phyloP scores from a whole-genome alignment of 2,797 vertebrate species.

The Neostethus bicornis region DNA sequence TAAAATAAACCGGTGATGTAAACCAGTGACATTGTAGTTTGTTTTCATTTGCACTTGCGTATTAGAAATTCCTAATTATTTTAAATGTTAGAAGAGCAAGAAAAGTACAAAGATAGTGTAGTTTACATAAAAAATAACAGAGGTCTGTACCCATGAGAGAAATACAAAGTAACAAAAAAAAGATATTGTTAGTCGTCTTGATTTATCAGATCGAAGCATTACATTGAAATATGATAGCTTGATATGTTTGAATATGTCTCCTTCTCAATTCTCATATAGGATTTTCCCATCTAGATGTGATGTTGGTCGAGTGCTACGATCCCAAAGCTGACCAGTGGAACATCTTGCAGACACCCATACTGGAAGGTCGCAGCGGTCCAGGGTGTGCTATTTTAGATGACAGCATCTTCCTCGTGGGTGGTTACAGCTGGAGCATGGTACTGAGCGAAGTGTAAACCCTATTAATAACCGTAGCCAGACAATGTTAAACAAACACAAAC shows the following conservation, averaged over 20 bases:
- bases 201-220: background rate
- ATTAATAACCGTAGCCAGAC: background rate
- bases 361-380: conserved; percentile 97
- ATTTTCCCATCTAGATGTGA: conserved; percentile 97
- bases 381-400: conserved; percentile 95
- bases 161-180: background rate
- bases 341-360: conserved; percentile 96
- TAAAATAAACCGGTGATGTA: background rate
- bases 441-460: conserved; percentile 12
- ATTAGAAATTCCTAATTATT: conserved; percentile 4
- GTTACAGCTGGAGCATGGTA: conserved; percentile 99
- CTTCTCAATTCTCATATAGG: conserved; percentile 72
- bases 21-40: background rate
- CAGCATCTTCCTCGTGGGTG: conserved; percentile 96
- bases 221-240: background rate
- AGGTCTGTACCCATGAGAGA: background rate
- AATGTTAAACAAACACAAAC: background rate
- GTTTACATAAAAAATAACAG: background rate
- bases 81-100: background rate
- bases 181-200: background rate
- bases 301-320: conserved; percentile 98
- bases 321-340: conserved; percentile 99
- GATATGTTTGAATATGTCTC: background rate
- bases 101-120: background rate
- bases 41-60: background rate